These are phyloP conservation scores for Ptyas mucosa DNA, from an alignment of 2,113 vertebrate genomes.

Conservation along the genomic window DNA sequence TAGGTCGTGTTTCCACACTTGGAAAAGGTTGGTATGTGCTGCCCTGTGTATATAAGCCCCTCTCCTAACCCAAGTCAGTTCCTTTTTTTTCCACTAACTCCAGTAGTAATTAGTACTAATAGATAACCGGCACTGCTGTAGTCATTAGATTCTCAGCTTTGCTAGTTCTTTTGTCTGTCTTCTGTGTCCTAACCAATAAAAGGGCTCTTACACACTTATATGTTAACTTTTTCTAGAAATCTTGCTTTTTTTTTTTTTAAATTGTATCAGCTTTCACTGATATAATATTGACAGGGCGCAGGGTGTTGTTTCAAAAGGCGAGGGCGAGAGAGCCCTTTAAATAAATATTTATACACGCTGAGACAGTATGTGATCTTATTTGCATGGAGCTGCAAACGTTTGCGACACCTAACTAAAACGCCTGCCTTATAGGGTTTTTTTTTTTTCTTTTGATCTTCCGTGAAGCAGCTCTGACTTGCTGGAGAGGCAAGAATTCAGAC, in stretches of 20 bases:
- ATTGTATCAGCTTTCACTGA: constrained; percentile 65
- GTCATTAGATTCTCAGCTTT: constrained; percentile 76
- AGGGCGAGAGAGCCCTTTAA: constrained; percentile 20
- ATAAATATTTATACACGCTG: not conserved
- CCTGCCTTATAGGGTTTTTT: not conserved
- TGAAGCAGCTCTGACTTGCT: constrained; percentile 13
- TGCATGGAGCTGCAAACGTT: constrained; percentile 38
- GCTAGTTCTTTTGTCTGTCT: constrained; percentile 78
- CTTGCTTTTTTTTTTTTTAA: constrained; percentile 60
- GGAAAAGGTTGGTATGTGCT: constrained; percentile 99
- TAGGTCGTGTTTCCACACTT: constrained; percentile 99
- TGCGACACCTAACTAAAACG: constrained; percentile 45
- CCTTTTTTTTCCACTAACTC: constrained; percentile 88
- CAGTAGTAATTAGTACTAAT: constrained; percentile 83
- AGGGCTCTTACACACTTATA: constrained; percentile 64
- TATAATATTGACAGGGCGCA: constrained; percentile 65
- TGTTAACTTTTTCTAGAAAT: constrained; percentile 65
- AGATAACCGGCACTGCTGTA: constrained; percentile 76
- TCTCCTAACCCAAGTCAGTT: constrained; percentile 94
- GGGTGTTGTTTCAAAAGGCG: constrained; percentile 55
- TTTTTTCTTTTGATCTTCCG: constrained; percentile 10
- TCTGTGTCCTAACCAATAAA: constrained; percentile 72
- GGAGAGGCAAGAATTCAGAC: constrained; percentile 6
- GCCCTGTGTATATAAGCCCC: constrained; percentile 98
- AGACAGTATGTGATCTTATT: constrained; percentile 40